Evolutionary conservation across 2,888 invertebrate genomes (phyloP), one percentile per base, ranked within the genome.

Genomic region (Cryptophagus acutangulus): DNA sequence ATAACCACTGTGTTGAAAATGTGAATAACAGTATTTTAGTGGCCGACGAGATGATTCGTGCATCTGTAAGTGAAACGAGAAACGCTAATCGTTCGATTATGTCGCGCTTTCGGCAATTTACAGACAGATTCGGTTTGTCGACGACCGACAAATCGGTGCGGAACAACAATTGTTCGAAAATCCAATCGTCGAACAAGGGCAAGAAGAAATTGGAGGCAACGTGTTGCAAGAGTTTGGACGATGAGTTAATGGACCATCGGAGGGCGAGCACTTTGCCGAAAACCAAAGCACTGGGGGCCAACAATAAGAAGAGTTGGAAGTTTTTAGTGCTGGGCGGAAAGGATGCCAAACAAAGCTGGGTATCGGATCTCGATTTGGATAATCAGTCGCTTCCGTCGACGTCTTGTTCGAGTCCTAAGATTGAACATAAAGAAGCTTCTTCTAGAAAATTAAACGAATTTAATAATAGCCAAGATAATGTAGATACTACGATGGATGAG

Each of bases 41-140:
- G 30, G 58, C 55, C 41, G 54, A 55, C 31, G 54, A 53, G 40
- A 41, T 41, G 31, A 41, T 33, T 35, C 52, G 51, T 45, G 43
- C 46, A 38, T 35, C 40, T 17, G 43, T 40, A 31, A 64, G 67
- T 51, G 70, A 71, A 34, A 16, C 51, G n/a, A 31, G 5, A 3
- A 61, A 56, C 39, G 58, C 55, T 51, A 69, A 66, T 36, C 57
- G 63, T 40, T 74, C 75, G 1, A 57, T 77, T 41, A 62, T 77
- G 24, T 67, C 74, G 9, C 67, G 76, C 13, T 62, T 77, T 40
- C 68, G 74, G 20, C 73, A 75, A 37, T 70, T 77, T 43, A 76
- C 77, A 2, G 76, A 77, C 54, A 66, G 74, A 13, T 59, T 76
- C 45, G 70, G 72, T 42, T 66, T 74, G 41, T 73, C 74, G 28